Evolutionary conservation across 2,888 invertebrate genomes (phyloP).

Genomic region (Pachydiplax longipennis): DNA sequence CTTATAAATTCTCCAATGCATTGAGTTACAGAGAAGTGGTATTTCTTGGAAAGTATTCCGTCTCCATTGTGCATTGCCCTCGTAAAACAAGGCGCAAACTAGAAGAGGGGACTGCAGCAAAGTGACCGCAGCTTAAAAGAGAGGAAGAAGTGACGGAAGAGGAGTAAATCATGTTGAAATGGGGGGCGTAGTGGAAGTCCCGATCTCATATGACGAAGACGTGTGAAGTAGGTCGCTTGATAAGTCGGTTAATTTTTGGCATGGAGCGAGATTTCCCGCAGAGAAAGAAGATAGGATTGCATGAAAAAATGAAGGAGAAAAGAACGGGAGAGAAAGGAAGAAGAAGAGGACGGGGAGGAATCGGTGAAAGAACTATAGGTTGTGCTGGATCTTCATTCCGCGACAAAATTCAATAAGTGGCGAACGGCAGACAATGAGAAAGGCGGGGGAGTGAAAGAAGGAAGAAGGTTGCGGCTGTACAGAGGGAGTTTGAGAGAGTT

Average conservation of each 20-base stretch:
- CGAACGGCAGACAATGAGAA: not conserved
- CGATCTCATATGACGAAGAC: not conserved
- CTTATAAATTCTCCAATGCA: too few relatives aligned
- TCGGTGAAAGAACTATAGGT: not conserved
- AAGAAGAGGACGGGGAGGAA: not conserved
- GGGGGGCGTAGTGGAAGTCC: not conserved
- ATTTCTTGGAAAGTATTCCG: too few relatives aligned
- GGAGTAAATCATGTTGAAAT: not conserved
- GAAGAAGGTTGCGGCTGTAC: not conserved
- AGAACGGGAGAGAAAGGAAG: not conserved
- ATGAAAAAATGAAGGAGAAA: not conserved
- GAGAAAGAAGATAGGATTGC: not conserved
- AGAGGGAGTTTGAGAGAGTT: not conserved
- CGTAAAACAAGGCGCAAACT: not conserved
- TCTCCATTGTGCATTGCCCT: not conserved
- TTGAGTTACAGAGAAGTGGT: too few relatives aligned
- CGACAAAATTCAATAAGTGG: too few relatives aligned
- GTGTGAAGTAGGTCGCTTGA: conserved; percentile 7
- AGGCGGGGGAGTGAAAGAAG: not conserved
- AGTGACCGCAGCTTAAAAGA: not conserved
- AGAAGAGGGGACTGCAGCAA: not conserved
- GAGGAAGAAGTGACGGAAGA: not conserved
- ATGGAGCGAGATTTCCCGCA: not conserved
- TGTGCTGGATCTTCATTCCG: too few relatives aligned
- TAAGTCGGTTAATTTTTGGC: not conserved